Evolutionary conservation across 1,140 invertebrate genomes (phyloP).

Genomic region (Stenopsyche tienmushanensis): DNA sequence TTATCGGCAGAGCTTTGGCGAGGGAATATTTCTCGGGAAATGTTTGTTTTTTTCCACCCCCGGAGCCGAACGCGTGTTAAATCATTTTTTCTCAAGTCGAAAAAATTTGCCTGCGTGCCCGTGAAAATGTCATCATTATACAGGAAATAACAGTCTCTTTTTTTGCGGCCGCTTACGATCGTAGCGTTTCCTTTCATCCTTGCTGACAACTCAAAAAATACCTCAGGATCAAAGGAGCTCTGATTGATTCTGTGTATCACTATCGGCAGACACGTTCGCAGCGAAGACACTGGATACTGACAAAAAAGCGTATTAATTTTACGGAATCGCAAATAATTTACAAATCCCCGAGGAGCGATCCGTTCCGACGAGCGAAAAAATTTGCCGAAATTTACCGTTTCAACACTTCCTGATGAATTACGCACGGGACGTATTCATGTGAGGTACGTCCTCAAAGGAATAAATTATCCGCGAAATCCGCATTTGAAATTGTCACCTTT

Average conservation of each 20-base stretch:
- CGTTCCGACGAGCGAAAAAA: too few species aligned
- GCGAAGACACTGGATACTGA: too few species aligned
- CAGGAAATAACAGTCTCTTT: background rate
- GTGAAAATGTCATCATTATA: constrained; percentile 23
- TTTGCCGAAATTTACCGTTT: too few species aligned
- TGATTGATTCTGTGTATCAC: background rate
- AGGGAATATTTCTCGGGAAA: constrained; percentile 4
- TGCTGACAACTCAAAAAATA: constrained; percentile 7
- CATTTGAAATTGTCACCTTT: background rate
- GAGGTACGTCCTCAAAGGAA: too few species aligned
- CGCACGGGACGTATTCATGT: background rate
- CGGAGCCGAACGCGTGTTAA: background rate
- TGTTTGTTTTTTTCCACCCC: constrained; percentile 9
- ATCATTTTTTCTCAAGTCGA: constrained; percentile 2
- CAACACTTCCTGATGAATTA: background rate
- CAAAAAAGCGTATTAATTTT: too few species aligned
- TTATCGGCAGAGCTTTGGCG: constrained; percentile 14
- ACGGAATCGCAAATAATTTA: too few species aligned
- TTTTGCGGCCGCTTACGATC: too few species aligned
- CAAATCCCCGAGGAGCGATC: too few species aligned
- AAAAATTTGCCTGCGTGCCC: constrained; percentile 10
- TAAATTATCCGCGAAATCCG: background rate
- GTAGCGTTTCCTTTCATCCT: background rate
- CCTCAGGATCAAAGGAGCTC: background rate
- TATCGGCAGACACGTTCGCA: too few species aligned